These are phyloP conservation scores for Serranus cabrilla DNA, from an alignment of 2,797 vertebrate species.

Conservation along the genomic window DNA sequence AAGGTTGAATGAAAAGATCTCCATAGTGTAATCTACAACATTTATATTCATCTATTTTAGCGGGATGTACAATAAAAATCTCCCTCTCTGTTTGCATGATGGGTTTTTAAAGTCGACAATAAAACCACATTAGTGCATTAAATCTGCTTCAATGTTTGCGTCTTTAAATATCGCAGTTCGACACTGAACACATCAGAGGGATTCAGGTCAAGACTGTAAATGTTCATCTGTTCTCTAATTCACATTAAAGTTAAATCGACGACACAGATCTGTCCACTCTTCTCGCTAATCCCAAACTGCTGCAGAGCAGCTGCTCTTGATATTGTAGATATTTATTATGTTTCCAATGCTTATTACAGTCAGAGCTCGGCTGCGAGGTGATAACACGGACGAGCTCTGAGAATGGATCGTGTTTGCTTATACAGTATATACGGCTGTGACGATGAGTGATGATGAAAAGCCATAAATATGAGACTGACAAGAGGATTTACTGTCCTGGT, in stretches of 20 bases:
- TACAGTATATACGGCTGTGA: conserved; percentile 51
- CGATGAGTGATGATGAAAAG: conserved; percentile 64
- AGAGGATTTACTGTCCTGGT: conserved; percentile 61
- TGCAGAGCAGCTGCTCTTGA: conserved; percentile 57
- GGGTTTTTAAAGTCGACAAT: background rate
- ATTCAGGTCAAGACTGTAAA: background rate
- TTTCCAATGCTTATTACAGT: conserved; percentile 49
- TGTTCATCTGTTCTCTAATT: background rate
- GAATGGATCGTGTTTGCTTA: conserved; percentile 54
- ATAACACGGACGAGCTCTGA: conserved; percentile 34
- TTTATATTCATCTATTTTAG: background rate
- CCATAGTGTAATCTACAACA: background rate
- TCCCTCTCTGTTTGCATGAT: background rate
- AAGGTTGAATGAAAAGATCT: background rate
- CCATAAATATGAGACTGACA: conserved; percentile 63
- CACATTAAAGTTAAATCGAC: conserved; percentile 20
- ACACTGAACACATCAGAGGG: background rate
- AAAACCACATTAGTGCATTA: background rate
- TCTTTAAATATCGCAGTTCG: background rate
- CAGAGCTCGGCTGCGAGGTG: conserved; percentile 25
- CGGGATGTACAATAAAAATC: background rate
- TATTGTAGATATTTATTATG: conserved; percentile 55
- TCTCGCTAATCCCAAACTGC: conserved; percentile 8
- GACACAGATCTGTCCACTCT: conserved; percentile 25
- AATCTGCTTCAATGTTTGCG: background rate